Evolutionary conservation across 2,797 vertebrate species (phyloP).

Genomic region (Anomalospiza imberbis): DNA sequence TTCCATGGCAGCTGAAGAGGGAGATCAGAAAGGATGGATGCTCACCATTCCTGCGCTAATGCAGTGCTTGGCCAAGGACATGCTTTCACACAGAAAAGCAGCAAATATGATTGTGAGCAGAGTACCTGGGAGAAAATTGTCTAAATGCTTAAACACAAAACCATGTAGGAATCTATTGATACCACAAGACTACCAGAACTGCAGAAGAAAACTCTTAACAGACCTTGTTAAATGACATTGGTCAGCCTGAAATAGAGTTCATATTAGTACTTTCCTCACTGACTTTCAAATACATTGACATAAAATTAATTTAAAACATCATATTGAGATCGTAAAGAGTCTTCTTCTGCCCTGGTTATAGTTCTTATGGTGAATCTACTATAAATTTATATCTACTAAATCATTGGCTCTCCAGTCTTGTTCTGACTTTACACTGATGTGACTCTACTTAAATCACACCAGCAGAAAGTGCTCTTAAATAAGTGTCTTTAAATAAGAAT

Average conservation of each 20-base stretch:
- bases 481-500: background rate
- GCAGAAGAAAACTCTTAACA: background rate
- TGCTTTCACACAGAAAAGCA: background rate
- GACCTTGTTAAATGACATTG: background rate
- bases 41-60: background rate
- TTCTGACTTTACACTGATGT: background rate
- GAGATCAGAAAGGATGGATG: background rate
- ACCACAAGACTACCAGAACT: background rate
- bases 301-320: background rate
- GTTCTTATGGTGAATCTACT: background rate
- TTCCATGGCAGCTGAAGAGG: background rate
- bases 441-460: background rate
- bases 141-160: background rate
- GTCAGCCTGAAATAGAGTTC: background rate
- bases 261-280: background rate
- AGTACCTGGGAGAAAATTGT: background rate
- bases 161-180: background rate
- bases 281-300: background rate
- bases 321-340: background rate
- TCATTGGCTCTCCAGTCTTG: background rate
- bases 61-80: background rate
- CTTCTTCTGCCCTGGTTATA: background rate
- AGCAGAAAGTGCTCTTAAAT: background rate
- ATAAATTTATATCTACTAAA: background rate
- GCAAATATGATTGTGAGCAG: background rate